phyloP scores from a whole-genome alignment of 2,797 vertebrate species.

The Silurus aristotelis region DNA sequence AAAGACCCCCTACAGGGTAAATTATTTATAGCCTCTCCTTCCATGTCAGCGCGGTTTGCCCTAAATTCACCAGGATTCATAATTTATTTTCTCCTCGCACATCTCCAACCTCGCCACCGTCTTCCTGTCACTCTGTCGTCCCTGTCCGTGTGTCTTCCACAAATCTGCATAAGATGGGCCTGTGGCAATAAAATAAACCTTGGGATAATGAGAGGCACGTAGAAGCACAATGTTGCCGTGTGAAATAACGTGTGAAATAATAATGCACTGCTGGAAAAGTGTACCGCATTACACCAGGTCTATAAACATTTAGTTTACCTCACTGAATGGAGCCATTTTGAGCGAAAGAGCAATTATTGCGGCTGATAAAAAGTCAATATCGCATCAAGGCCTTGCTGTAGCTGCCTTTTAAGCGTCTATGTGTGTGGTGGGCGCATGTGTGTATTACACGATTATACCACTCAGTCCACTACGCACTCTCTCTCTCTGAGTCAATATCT shows the following conservation, averaged over 20 bases:
- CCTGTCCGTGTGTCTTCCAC: constrained; percentile 42
- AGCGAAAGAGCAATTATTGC: constrained; percentile 49
- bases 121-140: constrained; percentile 35
- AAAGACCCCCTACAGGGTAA: constrained; percentile 70
- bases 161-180: constrained; percentile 70
- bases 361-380: constrained; percentile 57
- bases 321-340: constrained; percentile 48
- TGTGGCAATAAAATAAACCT: constrained; percentile 67
- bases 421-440: constrained; percentile 17
- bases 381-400: constrained; percentile 7
- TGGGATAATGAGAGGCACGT: background rate
- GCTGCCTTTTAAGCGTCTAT: constrained; percentile 25
- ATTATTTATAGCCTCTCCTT: constrained; percentile 77
- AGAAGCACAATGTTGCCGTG: background rate
- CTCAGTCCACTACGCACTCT: background rate
- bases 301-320: constrained; percentile 50
- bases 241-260: constrained; percentile 4
- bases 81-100: constrained; percentile 70
- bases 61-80: constrained; percentile 79
- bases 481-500: constrained; percentile 25
- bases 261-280: constrained; percentile 28
- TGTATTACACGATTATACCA: background rate
- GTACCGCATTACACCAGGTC: constrained; percentile 43
- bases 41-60: constrained; percentile 75
- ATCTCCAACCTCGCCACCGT: constrained; percentile 55